phyloP scores from a whole-genome alignment of 2,888 invertebrate genomes.

The Luperina testacea region DNA sequence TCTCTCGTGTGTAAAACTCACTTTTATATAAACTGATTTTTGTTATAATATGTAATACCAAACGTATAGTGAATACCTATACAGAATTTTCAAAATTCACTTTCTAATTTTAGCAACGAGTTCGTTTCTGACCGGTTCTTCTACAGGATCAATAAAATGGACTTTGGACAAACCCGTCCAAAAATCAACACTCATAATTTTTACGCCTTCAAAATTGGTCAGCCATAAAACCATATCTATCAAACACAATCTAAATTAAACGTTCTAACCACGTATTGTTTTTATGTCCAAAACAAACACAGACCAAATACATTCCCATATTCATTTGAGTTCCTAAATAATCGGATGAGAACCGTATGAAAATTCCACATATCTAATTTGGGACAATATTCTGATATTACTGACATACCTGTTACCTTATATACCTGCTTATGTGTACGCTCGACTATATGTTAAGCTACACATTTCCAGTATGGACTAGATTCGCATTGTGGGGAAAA shows the following conservation, averaged over 20 bases:
- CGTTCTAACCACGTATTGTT: constrained; percentile 3
- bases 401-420: constrained; percentile 12
- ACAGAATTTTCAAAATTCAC: neutral
- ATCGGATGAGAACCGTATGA: constrained; percentile 31
- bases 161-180: neutral
- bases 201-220: neutral
- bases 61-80: neutral
- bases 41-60: neutral
- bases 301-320: constrained; percentile 9
- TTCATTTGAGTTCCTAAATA: constrained; percentile 45
- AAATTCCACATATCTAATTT: constrained; percentile 40
- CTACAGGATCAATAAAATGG: neutral
- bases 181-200: neutral
- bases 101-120: neutral
- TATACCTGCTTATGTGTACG: neutral
- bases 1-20: neutral
- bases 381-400: constrained; percentile 40
- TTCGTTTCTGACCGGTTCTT: neutral
- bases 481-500: neutral
- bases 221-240: neutral
- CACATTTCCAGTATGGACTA: neutral
- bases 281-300: constrained; percentile 13
- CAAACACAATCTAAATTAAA: constrained; percentile 36
- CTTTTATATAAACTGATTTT: neutral
- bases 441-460: neutral